These are phyloP conservation scores for Drosophila pectinifera DNA, from an alignment of 1,140 invertebrate species.

Conservation along the genomic window DNA sequence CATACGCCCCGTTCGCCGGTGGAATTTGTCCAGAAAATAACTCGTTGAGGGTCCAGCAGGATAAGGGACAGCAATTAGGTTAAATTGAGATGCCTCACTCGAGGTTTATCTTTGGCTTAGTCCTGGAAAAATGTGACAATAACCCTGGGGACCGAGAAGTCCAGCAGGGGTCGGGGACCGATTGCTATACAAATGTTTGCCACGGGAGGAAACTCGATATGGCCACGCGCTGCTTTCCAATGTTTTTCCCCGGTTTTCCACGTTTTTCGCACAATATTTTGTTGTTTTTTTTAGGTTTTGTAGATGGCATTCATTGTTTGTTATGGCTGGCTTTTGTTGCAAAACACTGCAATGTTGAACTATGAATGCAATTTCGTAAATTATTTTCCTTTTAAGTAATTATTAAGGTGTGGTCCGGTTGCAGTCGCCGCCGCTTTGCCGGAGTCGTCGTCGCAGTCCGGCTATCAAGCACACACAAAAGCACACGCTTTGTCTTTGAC, in stretches of 20 bases:
- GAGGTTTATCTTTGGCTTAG: conserved; percentile 28
- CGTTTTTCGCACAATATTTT: conserved; percentile 60
- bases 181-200: conserved; percentile 49
- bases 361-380: conserved; percentile 85
- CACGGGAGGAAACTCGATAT: conserved; percentile 68
- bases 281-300: conserved; percentile 38
- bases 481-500: conserved; percentile 56
- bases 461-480: conserved; percentile 77
- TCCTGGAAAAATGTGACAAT: conserved; percentile 57
- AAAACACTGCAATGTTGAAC: conserved; percentile 71
- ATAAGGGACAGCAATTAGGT: conserved; percentile 71
- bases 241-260: conserved; percentile 16
- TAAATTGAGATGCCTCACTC: conserved; percentile 59
- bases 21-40: conserved; percentile 41
- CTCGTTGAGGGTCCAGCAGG: conserved; percentile 41
- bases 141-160: conserved; percentile 5
- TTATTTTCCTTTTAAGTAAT: conserved; percentile 85
- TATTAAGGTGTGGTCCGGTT: conserved; percentile 82
- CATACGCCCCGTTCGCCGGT: conserved; percentile 50
- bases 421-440: conserved; percentile 27
- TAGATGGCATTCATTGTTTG: conserved; percentile 73
- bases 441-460: conserved; percentile 36
- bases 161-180: conserved; percentile 10
- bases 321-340: conserved; percentile 79
- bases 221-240: conserved; percentile 47